Conservation (phyloP, 2,797 vertebrate genomes). For the Rhodeus uyekii region DNA sequence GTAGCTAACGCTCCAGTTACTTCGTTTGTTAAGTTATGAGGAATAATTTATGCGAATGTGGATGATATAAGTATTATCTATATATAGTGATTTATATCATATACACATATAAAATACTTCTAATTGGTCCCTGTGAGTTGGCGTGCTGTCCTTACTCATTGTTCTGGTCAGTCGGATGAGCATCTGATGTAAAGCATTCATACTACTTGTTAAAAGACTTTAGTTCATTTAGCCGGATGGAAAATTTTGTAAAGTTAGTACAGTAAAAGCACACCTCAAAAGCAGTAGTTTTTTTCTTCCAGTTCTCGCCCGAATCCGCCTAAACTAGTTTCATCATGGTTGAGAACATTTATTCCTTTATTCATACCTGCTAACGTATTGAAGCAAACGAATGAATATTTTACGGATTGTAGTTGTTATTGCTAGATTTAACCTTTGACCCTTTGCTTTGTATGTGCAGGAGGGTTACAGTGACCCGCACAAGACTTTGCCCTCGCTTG, state of each 20-base stretch:
- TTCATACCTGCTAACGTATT: neutral
- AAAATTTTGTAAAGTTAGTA: neutral
- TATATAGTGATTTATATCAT: neutral
- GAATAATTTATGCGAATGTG: neutral
- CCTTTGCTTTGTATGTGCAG: constrained; percentile 61
- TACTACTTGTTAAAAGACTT: neutral
- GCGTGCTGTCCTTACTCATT: constrained; percentile 7
- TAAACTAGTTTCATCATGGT: too few species aligned
- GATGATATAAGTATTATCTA: neutral
- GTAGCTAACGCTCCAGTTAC: neutral
- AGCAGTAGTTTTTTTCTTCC: too few species aligned
- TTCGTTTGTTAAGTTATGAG: neutral
- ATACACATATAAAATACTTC: neutral
- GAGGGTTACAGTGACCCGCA: constrained; percentile 93
- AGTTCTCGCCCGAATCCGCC: neutral
- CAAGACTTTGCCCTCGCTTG: constrained; percentile 91
- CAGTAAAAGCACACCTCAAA: neutral
- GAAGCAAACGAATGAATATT: neutral
- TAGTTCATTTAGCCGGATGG: neutral
- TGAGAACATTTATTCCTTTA: neutral
- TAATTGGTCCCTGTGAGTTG: neutral
- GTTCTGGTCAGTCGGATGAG: neutral
- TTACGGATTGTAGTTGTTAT: neutral
- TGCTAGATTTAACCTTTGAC: neutral
- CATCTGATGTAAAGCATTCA: neutral